Conservation (phyloP, 2,888 invertebrate species). For the Tridacna crocea region DNA sequence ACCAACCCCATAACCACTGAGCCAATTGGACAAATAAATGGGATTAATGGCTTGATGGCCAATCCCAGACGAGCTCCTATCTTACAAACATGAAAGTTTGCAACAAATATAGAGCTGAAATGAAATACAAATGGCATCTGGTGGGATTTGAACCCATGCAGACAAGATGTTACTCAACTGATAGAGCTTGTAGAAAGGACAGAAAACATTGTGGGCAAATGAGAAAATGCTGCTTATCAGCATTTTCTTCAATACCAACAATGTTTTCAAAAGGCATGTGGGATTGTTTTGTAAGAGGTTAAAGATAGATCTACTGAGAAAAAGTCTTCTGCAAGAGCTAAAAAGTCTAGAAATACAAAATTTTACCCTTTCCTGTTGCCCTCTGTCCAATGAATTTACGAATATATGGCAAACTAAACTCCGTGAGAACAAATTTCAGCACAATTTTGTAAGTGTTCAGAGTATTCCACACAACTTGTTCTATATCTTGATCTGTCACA, state of each 20-base stretch:
- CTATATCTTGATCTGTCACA: neutral
- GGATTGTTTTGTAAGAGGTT: neutral
- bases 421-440: slow-evolving; percentile 36
- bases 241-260: neutral
- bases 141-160: no score
- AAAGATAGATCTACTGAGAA: neutral
- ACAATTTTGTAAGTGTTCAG: slow-evolving; percentile 40
- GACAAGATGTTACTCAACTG: no score
- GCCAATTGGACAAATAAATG: no score
- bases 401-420: slow-evolving; percentile 30
- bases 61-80: no score
- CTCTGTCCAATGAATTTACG: slow-evolving; percentile 17
- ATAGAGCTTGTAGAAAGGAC: no score
- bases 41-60: no score
- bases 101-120: no score
- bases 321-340: no score
- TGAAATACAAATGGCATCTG: no score
- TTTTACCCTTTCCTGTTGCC: slow-evolving; percentile 2
- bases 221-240: neutral
- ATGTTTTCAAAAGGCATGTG: neutral
- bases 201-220: neutral
- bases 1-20: no score
- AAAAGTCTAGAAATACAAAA: neutral
- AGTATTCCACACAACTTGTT: slow-evolving; percentile 49
- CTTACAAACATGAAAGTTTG: no score